These are phyloP conservation scores for Paradisaea rubra DNA, from an alignment of 2,113 vertebrate species.

Conservation along the genomic window DNA sequence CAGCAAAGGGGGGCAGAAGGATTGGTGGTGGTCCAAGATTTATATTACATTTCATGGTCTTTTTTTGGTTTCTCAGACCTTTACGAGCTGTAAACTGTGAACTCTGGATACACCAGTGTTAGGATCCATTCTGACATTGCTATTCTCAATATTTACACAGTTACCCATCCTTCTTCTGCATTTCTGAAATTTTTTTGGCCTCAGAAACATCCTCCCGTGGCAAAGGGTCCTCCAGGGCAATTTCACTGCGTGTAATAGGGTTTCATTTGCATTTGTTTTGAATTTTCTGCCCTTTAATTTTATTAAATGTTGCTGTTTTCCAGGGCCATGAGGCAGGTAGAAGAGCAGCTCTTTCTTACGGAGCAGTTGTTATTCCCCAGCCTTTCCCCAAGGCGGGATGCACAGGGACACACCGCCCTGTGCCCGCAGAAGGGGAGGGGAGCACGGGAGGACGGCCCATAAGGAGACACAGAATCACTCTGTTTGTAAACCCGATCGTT, in stretches of 20 bases:
- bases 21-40: not conserved
- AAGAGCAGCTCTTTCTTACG: not conserved
- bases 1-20: not conserved
- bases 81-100: not conserved
- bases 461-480: not conserved
- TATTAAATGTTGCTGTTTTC: not conserved
- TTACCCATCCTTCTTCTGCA: not conserved
- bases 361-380: not conserved
- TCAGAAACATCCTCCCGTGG: not conserved
- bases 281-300: not conserved
- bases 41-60: not conserved
- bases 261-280: not conserved
- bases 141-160: not conserved
- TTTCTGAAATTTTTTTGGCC: not conserved
- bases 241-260: not conserved
- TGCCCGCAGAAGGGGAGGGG: not conserved
- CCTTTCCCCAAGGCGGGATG: not conserved
- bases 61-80: not conserved
- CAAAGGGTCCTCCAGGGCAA: not conserved
- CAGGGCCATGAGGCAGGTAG: not conserved
- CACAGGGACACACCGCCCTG: rapidly evolving
- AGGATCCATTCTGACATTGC: not conserved
- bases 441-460: rapidly evolving
- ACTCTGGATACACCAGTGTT: not conserved
- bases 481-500: not conserved